Percentiles rank a stretch among this genome's conserved stretches.
These are phyloP conservation scores for Colistium nudipinnis DNA, from an alignment of 2,113 vertebrate species.

Conservation along the genomic window DNA sequence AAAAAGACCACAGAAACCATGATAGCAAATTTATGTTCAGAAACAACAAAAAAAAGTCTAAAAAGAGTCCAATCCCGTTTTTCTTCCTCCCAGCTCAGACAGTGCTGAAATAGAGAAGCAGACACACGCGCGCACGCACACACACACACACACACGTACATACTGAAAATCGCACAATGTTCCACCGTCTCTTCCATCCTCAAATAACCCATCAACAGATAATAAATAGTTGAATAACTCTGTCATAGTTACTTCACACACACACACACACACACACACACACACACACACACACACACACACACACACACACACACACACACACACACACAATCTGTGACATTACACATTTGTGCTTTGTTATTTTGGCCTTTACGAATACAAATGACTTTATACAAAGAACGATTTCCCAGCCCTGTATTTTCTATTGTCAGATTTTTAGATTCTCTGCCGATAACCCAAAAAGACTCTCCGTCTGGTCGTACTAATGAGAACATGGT, in stretches of 20 bases:
- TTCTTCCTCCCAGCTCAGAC: conserved; percentile 21
- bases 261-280: too few species aligned
- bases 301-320: too few species aligned
- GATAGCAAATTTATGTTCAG: conserved; percentile 15
- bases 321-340: too few species aligned
- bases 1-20: background rate
- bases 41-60: conserved; percentile 15
- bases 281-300: too few species aligned
- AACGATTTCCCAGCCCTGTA: too few species aligned
- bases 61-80: background rate
- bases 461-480: too few species aligned
- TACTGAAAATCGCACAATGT: conserved; percentile 10
- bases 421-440: too few species aligned
- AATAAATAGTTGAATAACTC: conserved; percentile 27
- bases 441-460: too few species aligned
- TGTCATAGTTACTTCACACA: conserved; percentile 11
- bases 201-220: conserved; percentile 22
- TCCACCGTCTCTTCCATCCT: conserved; percentile 36
- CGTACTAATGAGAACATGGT: too few species aligned
- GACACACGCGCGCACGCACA: conserved; percentile 35
- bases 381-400: too few species aligned
- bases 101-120: conserved; percentile 12
- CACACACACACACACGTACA: background rate
- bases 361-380: too few species aligned
- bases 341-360: too few species aligned